Percentiles rank a stretch among this genome's conserved stretches.
phyloP scores from a whole-genome alignment of 2,888 invertebrate species.

The Pemphredon lugubris region DNA sequence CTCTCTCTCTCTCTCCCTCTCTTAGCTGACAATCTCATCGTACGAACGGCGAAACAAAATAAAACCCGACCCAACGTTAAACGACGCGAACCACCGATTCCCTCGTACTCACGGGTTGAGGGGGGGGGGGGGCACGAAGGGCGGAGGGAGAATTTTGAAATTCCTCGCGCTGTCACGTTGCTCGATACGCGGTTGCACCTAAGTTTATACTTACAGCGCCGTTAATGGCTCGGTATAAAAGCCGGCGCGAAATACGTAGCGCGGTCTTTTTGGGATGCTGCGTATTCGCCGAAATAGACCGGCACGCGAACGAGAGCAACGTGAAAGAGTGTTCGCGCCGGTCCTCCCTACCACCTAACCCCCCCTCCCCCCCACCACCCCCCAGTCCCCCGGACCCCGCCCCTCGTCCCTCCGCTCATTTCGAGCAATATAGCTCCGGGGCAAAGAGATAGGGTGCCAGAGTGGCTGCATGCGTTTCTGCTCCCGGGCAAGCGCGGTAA shows the following conservation, averaged over 20 bases:
- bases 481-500: constrained; percentile 32
- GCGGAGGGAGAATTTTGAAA: too few relatives aligned
- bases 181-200: constrained; percentile 62
- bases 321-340: constrained; percentile 38
- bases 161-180: too few relatives aligned
- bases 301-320: constrained; percentile 70
- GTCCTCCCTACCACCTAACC: too few relatives aligned
- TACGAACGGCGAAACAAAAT: too few relatives aligned
- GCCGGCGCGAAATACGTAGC: constrained; percentile 48
- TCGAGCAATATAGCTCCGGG: constrained; percentile 28
- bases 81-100: too few relatives aligned
- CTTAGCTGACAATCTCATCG: too few relatives aligned
- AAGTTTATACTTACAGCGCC: constrained; percentile 66
- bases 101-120: too few relatives aligned
- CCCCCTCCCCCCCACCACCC: constrained; percentile 1
- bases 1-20: too few relatives aligned
- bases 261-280: constrained; percentile 71
- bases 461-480: constrained; percentile 42
- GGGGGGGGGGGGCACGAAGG: too few relatives aligned
- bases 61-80: too few relatives aligned
- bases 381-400: neutral
- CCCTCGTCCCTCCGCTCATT: constrained; percentile 15
- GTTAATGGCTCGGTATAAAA: constrained; percentile 67
- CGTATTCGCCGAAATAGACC: constrained; percentile 71
- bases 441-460: constrained; percentile 40